Evolutionary conservation across 92 coral and sea anemone species (phyloP).

Genomic region (Epizoanthus illoricatus): DNA sequence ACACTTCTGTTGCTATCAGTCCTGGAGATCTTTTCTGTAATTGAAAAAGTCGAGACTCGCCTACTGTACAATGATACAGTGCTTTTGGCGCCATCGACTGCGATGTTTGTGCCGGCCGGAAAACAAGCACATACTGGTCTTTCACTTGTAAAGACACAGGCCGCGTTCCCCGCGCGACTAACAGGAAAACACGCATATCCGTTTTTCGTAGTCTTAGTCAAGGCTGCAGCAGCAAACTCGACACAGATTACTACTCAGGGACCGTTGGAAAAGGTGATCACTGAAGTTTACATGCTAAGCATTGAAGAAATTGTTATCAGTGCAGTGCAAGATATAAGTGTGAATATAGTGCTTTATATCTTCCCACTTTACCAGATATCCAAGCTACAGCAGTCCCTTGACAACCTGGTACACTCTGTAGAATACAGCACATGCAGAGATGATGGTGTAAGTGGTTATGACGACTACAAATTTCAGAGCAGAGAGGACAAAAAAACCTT

Average conservation of each 20-base stretch:
- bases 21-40: constrained; percentile 45
- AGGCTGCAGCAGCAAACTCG: not conserved
- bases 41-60: constrained; percentile 42
- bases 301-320: constrained; percentile 32
- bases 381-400: constrained; percentile 15
- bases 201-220: not conserved
- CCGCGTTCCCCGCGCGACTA: constrained; percentile 1
- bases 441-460: constrained; percentile 3
- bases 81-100: constrained; percentile 3
- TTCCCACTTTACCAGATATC: constrained; percentile 44
- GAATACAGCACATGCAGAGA: constrained; percentile 11
- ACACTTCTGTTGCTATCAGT: constrained; percentile 29
- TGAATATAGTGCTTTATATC: constrained; percentile 35
- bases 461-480: constrained; percentile 10
- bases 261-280: not conserved
- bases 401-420: constrained; percentile 22
- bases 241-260: not conserved
- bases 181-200: constrained; percentile 21
- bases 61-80: constrained; percentile 34
- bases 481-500: constrained; percentile 32
- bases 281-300: constrained; percentile 30
- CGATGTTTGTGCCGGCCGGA: not conserved
- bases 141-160: not conserved
- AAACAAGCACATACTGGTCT: not conserved
- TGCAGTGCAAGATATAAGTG: constrained; percentile 38